These are phyloP conservation scores for Trichacis sp. DNA, from an alignment of 2,888 invertebrate species.

Conservation along the genomic window DNA sequence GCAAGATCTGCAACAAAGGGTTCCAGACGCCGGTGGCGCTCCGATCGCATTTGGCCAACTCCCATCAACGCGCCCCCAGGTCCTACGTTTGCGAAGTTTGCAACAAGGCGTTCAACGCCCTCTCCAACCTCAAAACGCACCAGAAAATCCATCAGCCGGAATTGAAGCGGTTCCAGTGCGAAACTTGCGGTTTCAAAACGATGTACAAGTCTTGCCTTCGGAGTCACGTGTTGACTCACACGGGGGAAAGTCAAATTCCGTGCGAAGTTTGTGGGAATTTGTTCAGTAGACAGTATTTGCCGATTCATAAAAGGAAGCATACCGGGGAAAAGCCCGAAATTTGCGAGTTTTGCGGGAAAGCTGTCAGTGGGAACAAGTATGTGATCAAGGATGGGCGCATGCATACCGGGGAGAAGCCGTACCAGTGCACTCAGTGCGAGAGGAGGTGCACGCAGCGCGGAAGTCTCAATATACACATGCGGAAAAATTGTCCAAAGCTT, in stretches of 20 bases:
- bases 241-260: conserved; percentile 60
- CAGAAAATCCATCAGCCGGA: conserved; percentile 52
- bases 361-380: conserved; percentile 53
- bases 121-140: conserved; percentile 67
- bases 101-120: conserved; percentile 70
- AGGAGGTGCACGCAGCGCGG: conserved; percentile 62
- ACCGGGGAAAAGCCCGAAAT: conserved; percentile 58
- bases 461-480: conserved; percentile 60
- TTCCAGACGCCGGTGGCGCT: conserved; percentile 59
- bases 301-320: conserved; percentile 55
- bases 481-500: conserved; percentile 30
- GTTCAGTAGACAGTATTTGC: conserved; percentile 58
- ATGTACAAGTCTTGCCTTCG: conserved; percentile 67
- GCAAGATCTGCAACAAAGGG: conserved; percentile 62
- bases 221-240: conserved; percentile 67
- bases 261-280: conserved; percentile 67
- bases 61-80: conserved; percentile 51
- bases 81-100: conserved; percentile 54
- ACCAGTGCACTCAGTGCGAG: conserved; percentile 60
- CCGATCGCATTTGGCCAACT: conserved; percentile 59
- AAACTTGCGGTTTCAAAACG: conserved; percentile 66
- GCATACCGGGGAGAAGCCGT: conserved; percentile 58
- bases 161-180: conserved; percentile 72
- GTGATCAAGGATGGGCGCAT: conserved; percentile 52
- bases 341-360: conserved; percentile 59